These are phyloP conservation scores for Phytoseiulus persimilis DNA, from an alignment of 2,888 invertebrate species.

Conservation along the genomic window DNA sequence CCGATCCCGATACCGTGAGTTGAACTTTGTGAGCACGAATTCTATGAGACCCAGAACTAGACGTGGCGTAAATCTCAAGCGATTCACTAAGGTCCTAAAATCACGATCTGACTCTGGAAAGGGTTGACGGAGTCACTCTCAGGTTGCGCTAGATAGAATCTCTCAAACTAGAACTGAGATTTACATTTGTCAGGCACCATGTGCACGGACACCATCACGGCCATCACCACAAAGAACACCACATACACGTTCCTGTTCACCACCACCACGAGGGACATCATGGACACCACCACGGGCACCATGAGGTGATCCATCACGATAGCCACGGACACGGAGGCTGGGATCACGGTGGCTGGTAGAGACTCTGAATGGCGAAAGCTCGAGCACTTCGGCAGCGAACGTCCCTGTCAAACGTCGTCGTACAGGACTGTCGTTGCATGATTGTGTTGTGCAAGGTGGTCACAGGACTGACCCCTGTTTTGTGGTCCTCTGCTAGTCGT, in stretches of 20 bases:
- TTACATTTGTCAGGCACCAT: conserved; percentile 11
- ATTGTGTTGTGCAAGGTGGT: background rate
- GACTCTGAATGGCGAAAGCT: background rate
- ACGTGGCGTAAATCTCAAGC: too few species aligned
- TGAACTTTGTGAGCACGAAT: background rate
- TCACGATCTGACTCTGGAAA: too few species aligned
- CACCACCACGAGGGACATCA: conserved; percentile 35
- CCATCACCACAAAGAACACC: conserved; percentile 31
- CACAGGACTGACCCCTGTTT: background rate
- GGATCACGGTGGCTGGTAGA: background rate
- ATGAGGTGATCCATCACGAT: background rate
- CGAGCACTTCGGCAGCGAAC: background rate
- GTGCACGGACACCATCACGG: conserved; percentile 20
- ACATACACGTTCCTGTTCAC: conserved; percentile 23
- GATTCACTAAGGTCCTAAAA: too few species aligned
- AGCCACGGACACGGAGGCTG: conserved; percentile 28
- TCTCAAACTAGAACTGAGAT: background rate
- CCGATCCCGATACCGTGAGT: conserved; percentile 35
- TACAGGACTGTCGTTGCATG: too few species aligned
- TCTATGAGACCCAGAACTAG: too few species aligned
- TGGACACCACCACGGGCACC: conserved; percentile 30
- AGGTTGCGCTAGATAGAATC: too few species aligned
- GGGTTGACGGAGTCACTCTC: too few species aligned
- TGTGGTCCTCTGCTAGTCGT: background rate
- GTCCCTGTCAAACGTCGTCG: background rate